These are phyloP conservation scores for Aegotheles bennettii DNA, from an alignment of 2,113 vertebrate genomes.

Conservation along the genomic window DNA sequence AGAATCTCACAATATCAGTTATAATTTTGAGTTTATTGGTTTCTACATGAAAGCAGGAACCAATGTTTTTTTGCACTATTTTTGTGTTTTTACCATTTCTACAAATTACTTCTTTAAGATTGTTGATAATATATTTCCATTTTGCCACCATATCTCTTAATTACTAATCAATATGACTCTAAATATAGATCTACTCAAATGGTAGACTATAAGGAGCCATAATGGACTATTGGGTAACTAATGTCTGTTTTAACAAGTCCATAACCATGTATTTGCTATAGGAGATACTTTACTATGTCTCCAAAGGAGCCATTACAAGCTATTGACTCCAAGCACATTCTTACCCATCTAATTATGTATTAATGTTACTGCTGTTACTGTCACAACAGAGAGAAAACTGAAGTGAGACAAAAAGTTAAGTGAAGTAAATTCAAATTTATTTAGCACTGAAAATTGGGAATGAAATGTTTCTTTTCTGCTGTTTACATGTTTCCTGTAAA, in stretches of 20 bases:
- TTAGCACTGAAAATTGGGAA: not conserved
- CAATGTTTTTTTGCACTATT: too few species aligned
- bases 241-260: conserved; percentile 76
- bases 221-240: conserved; percentile 74
- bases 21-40: not conserved
- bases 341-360: conserved; percentile 35
- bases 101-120: conserved; percentile 31
- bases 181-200: conserved; percentile 73
- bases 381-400: not conserved
- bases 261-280: conserved; percentile 73
- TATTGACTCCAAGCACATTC: conserved; percentile 38
- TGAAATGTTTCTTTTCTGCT: not conserved
- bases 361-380: conserved; percentile 12
- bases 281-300: conserved; percentile 60
- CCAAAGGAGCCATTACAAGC: conserved; percentile 63
- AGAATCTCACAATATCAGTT: not conserved
- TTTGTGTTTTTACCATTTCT: conserved; percentile 22
- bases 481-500: not conserved
- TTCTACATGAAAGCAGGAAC: conserved; percentile 30
- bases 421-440: not conserved
- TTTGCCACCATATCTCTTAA: conserved; percentile 51
- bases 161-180: conserved; percentile 71
- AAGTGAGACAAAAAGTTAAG: not conserved
- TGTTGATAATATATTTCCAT: conserved; percentile 42
- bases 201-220: conserved; percentile 77